Conservation (phyloP, 2,113 vertebrate genomes). For the Numida meleagris region DNA sequence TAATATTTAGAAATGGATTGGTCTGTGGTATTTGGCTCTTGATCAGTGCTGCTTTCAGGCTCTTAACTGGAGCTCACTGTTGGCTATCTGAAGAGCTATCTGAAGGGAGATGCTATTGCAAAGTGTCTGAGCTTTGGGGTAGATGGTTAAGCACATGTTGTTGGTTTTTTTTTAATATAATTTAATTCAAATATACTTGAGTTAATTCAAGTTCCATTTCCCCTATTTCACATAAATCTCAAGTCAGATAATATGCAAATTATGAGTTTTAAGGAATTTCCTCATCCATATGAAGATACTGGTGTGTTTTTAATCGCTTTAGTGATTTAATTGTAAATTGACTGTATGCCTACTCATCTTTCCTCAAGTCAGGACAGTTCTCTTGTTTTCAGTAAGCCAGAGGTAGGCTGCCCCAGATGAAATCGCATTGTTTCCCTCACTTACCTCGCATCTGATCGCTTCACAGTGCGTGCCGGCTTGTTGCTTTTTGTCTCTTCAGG, state of each 20-base stretch:
- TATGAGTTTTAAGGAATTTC: neutral
- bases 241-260: neutral
- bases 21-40: neutral
- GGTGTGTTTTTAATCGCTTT: neutral
- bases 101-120: neutral
- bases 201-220: neutral
- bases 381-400: neutral
- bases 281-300: neutral
- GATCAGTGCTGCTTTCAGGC: neutral
- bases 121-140: neutral
- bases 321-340: neutral
- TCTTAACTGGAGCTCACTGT: neutral
- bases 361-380: neutral
- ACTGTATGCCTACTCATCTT: neutral
- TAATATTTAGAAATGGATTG: neutral
- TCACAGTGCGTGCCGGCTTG: fast-evolving
- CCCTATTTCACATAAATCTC: neutral
- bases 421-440: neutral
- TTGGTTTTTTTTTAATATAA: neutral
- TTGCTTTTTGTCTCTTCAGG: neutral
- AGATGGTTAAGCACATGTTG: neutral
- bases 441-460: neutral
- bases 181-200: neutral
- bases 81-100: neutral
- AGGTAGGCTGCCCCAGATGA: neutral